Percentiles rank a stretch among this genome's conserved stretches.
Conservation (phyloP, 1,140 invertebrate genomes). For the Lysiphlebus fabarum region DNA sequence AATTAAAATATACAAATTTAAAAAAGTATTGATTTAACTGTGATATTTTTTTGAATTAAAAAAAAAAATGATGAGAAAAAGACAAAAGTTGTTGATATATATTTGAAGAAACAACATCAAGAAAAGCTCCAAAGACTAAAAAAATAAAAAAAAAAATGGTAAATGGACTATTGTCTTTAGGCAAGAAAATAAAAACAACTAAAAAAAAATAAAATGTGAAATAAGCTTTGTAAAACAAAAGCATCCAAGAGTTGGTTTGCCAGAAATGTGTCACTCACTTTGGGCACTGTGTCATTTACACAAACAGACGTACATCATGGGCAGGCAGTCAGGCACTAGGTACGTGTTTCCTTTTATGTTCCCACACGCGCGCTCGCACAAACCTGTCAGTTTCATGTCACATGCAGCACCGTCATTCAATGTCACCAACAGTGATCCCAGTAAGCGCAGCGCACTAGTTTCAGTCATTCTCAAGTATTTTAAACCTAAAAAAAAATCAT, state of each 20-base stretch:
- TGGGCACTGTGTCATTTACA: slow-evolving; percentile 53
- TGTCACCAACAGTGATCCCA: slow-evolving; percentile 44
- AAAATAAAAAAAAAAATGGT: too few relatives aligned
- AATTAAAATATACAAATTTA: too few relatives aligned
- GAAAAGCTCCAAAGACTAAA: too few relatives aligned
- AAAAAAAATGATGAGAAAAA: too few relatives aligned
- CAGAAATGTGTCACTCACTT: slow-evolving; percentile 50
- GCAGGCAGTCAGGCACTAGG: slow-evolving; percentile 39
- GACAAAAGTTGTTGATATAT: too few relatives aligned
- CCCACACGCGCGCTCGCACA: slow-evolving; percentile 53
- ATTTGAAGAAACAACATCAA: too few relatives aligned
- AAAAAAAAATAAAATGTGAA: too few relatives aligned
- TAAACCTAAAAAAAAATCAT: too few relatives aligned
- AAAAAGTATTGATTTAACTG: too few relatives aligned
- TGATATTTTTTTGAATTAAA: too few relatives aligned
- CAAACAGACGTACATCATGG: slow-evolving; percentile 56
- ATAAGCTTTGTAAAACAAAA: neutral
- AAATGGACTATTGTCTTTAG: too few relatives aligned
- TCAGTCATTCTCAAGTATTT: slow-evolving; percentile 20
- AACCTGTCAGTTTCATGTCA: slow-evolving; percentile 57
- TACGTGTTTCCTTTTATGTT: slow-evolving; percentile 55
- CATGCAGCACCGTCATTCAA: slow-evolving; percentile 54
- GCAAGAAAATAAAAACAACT: too few relatives aligned
- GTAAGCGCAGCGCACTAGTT: slow-evolving; percentile 29
- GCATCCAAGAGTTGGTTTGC: slow-evolving; percentile 8